Evolutionary conservation across 2,888 invertebrate genomes (phyloP), one percentile per base, ranked within the genome.

Genomic region (Lasioglossum pauxillum): DNA sequence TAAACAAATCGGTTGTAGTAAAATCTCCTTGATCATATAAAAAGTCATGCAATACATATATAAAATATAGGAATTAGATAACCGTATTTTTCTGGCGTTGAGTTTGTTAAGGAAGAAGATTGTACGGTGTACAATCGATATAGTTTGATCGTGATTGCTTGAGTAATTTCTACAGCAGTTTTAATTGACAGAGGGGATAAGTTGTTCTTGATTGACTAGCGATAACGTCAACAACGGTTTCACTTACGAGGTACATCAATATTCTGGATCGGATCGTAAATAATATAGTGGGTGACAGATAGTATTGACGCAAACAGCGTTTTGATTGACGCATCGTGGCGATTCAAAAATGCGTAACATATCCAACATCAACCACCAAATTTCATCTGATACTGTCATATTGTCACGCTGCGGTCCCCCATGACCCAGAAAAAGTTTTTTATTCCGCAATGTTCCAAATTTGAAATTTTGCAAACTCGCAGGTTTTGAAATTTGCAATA

Each of bases 241-340:
- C 53, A 76, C 57, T 64, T 75, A 75, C 19, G 75, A 38, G 57
- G 60, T 53, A 53, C 75, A 83, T 83, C 83, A 69, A 78, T 78
- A 60, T 79, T 75, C 71, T 60, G 75, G 49, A 49, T 27, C 46
- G 41, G 60, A 75, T 49, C 73, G 16, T 83, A 83, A 83, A 83
- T 83, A 83, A 78, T 75, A 71, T 71, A 83, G 57, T 46, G 44
- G 31, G 64, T 44, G 69, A 44, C 49, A 44, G 67, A 46, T 69
- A 60, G n/a, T 74, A 74, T 23, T 64, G 74, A 80, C 77, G 60
- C 46, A 46, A 72, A 31, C 76, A 73, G 35, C 57, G 64, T 74
- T 44, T 72, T 27, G 23, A 49, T 27, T 23, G 64, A 78, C 64
- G 74, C 41, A 41, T 57, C 53, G 23, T 64, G 49, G 35, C 41